phyloP scores from a whole-genome alignment of 2,888 invertebrate species.

The Podotricha telesiphe region DNA sequence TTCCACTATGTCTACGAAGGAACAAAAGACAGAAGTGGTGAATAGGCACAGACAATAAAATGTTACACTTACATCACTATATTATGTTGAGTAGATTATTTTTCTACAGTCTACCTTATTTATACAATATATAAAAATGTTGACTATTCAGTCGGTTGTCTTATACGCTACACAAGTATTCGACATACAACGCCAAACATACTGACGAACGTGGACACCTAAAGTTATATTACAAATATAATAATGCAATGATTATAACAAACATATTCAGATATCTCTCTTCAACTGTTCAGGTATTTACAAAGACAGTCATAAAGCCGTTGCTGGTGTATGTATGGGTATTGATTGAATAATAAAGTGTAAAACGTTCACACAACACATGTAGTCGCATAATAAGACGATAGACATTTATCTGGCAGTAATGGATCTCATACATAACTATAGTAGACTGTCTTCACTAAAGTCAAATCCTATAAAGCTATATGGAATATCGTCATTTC shows the following conservation, averaged over 20 bases:
- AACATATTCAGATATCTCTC: slow-evolving; percentile 38
- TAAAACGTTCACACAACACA: slow-evolving; percentile 4
- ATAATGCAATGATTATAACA: slow-evolving; percentile 35
- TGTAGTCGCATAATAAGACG: slow-evolving; percentile 12
- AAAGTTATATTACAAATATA: slow-evolving; percentile 36
- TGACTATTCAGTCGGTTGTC: slow-evolving; percentile 83
- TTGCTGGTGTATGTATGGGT: neutral
- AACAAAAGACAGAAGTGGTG: slow-evolving; percentile 27
- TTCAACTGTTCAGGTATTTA: slow-evolving; percentile 21
- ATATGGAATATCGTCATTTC: slow-evolving; percentile 26
- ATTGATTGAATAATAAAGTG: neutral
- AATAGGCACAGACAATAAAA: slow-evolving; percentile 37
- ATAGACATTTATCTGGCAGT: slow-evolving; percentile 25
- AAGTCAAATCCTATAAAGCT: slow-evolving; percentile 18
- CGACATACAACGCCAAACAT: slow-evolving; percentile 45
- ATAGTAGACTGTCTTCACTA: slow-evolving; percentile 25
- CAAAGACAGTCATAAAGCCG: slow-evolving; percentile 23
- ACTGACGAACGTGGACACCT: slow-evolving; percentile 42
- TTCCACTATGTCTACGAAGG: neutral
- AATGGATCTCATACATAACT: slow-evolving; percentile 18
- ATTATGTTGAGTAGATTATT: slow-evolving; percentile 56
- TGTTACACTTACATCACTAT: slow-evolving; percentile 21
- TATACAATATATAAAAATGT: slow-evolving; percentile 74
- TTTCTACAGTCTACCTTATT: slow-evolving; percentile 61
- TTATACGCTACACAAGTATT: slow-evolving; percentile 66